phyloP scores from a whole-genome alignment of 2,113 vertebrate genomes.

The Etheostoma cragini region DNA sequence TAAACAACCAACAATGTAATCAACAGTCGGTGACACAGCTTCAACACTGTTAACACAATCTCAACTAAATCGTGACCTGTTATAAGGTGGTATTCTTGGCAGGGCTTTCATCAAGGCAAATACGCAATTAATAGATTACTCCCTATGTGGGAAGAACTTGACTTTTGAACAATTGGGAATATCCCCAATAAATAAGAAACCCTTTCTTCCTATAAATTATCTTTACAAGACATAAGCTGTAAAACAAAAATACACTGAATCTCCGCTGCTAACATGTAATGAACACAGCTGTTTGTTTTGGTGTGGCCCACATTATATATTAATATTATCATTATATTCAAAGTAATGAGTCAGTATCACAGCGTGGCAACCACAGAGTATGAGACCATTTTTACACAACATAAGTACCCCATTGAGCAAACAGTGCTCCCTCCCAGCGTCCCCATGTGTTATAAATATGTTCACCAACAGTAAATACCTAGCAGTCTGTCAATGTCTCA shows the following conservation, averaged over 20 bases:
- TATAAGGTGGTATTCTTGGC: neutral
- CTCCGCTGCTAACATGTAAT: neutral
- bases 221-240: neutral
- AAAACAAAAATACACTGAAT: neutral
- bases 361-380: slow-evolving; percentile 16
- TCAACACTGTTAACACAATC: neutral
- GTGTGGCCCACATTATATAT: neutral
- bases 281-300: neutral
- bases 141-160: neutral
- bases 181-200: neutral
- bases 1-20: neutral
- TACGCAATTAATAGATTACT: neutral
- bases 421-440: slow-evolving; percentile 5
- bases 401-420: slow-evolving; percentile 15
- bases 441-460: slow-evolving; percentile 7
- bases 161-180: neutral
- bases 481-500: neutral
- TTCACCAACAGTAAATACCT: neutral
- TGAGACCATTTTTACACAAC: slow-evolving; percentile 8
- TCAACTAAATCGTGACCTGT: neutral
- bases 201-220: neutral
- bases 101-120: neutral
- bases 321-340: neutral
- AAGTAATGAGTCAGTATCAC: neutral
- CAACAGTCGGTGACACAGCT: neutral